These are phyloP conservation scores for Eretmocerus hayati DNA, from an alignment of 2,888 invertebrate genomes.

Conservation along the genomic window DNA sequence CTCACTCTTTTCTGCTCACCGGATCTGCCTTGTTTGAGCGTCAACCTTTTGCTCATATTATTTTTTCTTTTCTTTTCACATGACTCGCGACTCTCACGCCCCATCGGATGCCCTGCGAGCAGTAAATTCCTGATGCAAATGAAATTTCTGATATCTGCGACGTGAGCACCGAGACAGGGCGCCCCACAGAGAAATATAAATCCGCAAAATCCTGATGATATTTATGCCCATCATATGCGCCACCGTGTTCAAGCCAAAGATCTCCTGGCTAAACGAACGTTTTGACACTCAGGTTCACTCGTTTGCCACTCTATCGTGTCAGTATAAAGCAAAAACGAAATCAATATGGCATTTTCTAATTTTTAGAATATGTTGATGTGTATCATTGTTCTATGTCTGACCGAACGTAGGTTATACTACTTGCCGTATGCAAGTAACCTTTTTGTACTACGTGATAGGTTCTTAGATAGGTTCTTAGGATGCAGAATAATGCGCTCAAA, in stretches of 20 bases:
- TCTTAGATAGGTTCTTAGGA: too few relatives aligned
- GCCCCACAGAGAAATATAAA: slow-evolving; percentile 44
- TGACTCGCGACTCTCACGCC: slow-evolving; percentile 5
- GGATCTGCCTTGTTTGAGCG: background rate
- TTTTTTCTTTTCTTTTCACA: slow-evolving; percentile 18
- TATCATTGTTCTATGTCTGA: too few relatives aligned
- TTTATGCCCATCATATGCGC: slow-evolving; percentile 41
- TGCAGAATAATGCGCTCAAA: too few relatives aligned
- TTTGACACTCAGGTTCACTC: too few relatives aligned
- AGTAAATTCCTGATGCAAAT: slow-evolving; percentile 44
- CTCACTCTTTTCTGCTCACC: background rate
- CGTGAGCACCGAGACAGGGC: slow-evolving; percentile 13
- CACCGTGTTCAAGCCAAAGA: background rate
- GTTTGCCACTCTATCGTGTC: too few relatives aligned
- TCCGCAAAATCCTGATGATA: slow-evolving; percentile 39
- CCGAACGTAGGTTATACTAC: too few relatives aligned
- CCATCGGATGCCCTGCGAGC: slow-evolving; percentile 18
- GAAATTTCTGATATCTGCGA: slow-evolving; percentile 37
- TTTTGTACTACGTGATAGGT: too few relatives aligned
- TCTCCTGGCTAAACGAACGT: too few relatives aligned
- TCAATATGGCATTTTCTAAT: too few relatives aligned
- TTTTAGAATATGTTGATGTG: too few relatives aligned
- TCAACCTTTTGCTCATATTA: background rate
- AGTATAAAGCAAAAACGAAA: too few relatives aligned
- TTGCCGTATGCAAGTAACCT: too few relatives aligned